Evolutionary conservation across 2,797 vertebrate genomes (phyloP), one percentile per base, ranked within the genome.

Genomic region (Nothura maculosa): DNA sequence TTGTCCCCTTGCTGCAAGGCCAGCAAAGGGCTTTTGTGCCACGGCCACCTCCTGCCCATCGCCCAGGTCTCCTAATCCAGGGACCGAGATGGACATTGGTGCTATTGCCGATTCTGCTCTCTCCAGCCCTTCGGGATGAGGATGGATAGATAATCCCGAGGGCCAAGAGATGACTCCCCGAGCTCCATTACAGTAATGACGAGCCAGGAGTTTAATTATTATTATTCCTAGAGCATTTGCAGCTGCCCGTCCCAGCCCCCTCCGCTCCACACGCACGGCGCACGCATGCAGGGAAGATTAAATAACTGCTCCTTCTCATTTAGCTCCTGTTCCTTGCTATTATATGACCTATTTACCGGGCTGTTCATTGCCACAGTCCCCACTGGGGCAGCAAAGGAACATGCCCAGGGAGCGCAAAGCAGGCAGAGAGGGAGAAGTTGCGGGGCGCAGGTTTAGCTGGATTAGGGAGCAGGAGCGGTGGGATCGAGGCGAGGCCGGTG

Each of bases 1-100:
- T 86, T 84, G 86, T 77, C 70, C 92, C 85, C 68, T 58, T 69
- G 76, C 84, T 80, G 83, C n/a, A 69, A 89, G 76, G 84, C 92
- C 73, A 10, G 12, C 20, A 1, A 72, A 85, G 62, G 66, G 76
- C 60, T 86, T 48, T 67, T 1, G 5, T 3, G 66, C 57, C 74
- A 18, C 4, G 47, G 6, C 1, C 82, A 48, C 45, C 66, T 62
- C 69, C 45, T 62, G 1, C 0, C 1, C 14, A 6, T 4, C 5
- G 1, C 3, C 64, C 72, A 42, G 40, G 16, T 30, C 25, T 57
- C 11, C 70, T 3, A 38, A 20, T 3, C 3, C 11, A 11, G 47
- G 63, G 47, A 11, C 67, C 2, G 24, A 18, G 84, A 47, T 50
- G n/a, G 11, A 3, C 0, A 12, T 1, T 30, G 34, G 21, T 34